Evolutionary conservation across 92 coral and sea anemone genomes (phyloP), one percentile per base, ranked within the genome.

Genomic region (Porites evermanni): DNA sequence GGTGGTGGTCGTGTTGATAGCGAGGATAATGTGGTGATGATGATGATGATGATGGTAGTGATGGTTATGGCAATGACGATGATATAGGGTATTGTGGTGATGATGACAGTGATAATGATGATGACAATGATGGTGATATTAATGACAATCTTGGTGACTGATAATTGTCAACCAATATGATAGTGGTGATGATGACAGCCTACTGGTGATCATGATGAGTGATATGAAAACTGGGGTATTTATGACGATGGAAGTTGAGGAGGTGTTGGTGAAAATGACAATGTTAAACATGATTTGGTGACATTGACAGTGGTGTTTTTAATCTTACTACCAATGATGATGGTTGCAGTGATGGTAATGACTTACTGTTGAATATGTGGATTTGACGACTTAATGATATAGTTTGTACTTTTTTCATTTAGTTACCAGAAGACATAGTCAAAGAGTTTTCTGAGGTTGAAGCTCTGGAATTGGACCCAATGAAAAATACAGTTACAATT

Each of bases 391-490:
- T 11, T 14, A 11, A 56, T 14, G 11, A 26, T 38, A 26, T 17
- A 47, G 4, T n/a, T 78, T 44, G 32, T 5, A 51, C 12, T 9
- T 81, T 17, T 18, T 67, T 26, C 7, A 26, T 54, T 21, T 12
- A 80, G 89, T 52, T 19, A n/a, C 84, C 88, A 53, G 93, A 89
- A 73, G 92, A 64, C 11, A 84, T 94, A 68, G 91, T 94, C 44
- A 82, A 92, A 20, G 84, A 85, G 19, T 94, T 94, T 70, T 74
- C 74, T 38, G 94, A 94, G 50, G 91, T 94, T 4, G 23, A 23
- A 64, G 79, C 73, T 12, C 70, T 94, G 13, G 88, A 94, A 26
- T 72, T 92, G 14, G 94, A 88, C 52, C 90, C 77, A 17, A 26
- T 58, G 60, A 77, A 69, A 8, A 82, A 79, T 52, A 29, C 74